phyloP scores from a whole-genome alignment of 2,797 vertebrate species.

The Echiichthys vipera region DNA sequence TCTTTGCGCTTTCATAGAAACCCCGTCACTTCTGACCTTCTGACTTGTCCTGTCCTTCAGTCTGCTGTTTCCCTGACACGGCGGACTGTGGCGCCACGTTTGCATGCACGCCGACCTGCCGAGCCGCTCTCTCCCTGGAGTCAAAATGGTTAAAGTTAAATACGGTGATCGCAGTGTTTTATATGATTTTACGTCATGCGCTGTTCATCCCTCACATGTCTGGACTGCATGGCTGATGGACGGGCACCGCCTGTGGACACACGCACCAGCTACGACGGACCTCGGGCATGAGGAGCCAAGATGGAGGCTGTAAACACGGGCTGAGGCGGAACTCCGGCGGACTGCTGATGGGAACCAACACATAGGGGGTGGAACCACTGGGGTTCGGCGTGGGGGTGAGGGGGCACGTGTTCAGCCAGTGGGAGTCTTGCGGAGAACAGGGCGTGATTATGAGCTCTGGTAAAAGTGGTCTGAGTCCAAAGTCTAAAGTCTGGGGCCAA shows the following conservation, averaged over 20 bases:
- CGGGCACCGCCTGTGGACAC: accelerated
- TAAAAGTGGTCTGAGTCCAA: accelerated
- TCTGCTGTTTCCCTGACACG: background rate
- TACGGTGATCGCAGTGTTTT: background rate
- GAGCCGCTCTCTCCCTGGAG: constrained; percentile 6
- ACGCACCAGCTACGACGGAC: background rate
- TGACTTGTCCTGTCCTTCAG: background rate
- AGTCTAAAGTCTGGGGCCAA: background rate
- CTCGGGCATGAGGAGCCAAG: background rate
- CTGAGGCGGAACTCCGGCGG: background rate
- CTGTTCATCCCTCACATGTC: constrained; percentile 20
- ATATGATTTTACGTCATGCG: background rate
- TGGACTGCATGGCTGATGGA: background rate
- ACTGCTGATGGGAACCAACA: background rate
- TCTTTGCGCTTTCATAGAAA: background rate
- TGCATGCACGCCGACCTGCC: background rate
- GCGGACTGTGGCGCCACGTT: background rate
- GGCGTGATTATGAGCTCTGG: background rate
- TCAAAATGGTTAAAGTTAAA: background rate
- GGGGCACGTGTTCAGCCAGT: background rate
- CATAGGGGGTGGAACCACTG: accelerated
- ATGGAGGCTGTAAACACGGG: accelerated
- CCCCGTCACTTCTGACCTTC: constrained; percentile 37
- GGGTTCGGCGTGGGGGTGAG: accelerated
- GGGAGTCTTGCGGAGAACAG: background rate